These are phyloP conservation scores for Calcarius ornatus DNA, from an alignment of 2,113 vertebrate species.

Conservation along the genomic window DNA sequence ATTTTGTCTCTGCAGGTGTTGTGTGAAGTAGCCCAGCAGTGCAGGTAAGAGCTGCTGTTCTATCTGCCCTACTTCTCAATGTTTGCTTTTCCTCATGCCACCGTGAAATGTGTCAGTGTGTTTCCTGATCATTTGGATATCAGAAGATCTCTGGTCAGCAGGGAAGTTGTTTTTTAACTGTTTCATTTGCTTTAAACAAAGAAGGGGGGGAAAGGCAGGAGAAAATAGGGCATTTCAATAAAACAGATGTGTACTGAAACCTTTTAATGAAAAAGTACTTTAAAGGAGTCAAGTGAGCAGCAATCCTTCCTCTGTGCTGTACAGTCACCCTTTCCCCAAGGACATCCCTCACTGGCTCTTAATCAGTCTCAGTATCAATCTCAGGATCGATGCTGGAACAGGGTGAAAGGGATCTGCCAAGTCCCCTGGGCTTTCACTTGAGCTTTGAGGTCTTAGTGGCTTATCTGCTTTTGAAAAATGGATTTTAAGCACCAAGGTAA, in stretches of 20 bases:
- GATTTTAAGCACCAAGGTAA: background rate
- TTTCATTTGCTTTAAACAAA: background rate
- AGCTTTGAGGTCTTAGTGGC: background rate
- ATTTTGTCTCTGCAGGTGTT: background rate
- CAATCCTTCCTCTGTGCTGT: background rate
- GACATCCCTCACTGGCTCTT: background rate
- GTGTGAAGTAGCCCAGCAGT: background rate
- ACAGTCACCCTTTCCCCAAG: background rate
- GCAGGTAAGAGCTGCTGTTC: background rate
- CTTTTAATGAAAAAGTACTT: background rate
- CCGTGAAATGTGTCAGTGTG: background rate
- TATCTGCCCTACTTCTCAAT: background rate
- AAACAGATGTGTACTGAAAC: background rate
- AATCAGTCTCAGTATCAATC: background rate
- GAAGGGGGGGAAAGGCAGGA: background rate
- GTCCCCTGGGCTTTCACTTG: background rate
- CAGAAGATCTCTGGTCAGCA: background rate
- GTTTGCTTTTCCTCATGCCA: background rate
- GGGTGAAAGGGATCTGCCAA: background rate
- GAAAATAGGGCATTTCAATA: background rate
- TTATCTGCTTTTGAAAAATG: background rate
- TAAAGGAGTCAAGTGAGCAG: background rate
- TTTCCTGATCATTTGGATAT: background rate
- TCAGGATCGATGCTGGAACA: background rate
- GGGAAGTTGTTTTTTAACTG: background rate